Percentiles rank a stretch among this genome's conserved stretches.
These are phyloP conservation scores for Crossoptilon crossoptilon DNA, from an alignment of 2,797 vertebrate genomes.

Conservation along the genomic window DNA sequence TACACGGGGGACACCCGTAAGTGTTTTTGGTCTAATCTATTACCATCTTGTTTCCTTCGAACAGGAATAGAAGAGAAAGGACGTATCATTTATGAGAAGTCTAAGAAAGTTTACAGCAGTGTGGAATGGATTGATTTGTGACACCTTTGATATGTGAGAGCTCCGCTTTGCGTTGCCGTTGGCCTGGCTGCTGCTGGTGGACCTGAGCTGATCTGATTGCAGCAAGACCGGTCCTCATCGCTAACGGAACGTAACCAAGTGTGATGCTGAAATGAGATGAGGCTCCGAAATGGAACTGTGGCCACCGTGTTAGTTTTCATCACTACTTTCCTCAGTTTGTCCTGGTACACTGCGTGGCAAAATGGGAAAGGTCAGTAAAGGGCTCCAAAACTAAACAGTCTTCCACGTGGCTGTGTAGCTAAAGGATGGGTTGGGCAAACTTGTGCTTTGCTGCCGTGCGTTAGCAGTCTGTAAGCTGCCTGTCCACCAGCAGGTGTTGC, in stretches of 20 bases:
- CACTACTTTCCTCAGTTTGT: constrained; percentile 97
- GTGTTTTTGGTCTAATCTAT: constrained; percentile 17
- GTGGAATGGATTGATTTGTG: constrained; percentile 32
- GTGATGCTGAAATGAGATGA: constrained; percentile 99
- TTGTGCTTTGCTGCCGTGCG: background rate
- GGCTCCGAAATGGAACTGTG: constrained; percentile 99
- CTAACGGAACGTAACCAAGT: constrained; percentile 72
- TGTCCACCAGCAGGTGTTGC: background rate
- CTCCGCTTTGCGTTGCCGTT: background rate
- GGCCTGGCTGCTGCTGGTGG: constrained; percentile 38
- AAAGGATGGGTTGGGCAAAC: background rate
- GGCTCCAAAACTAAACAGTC: background rate
- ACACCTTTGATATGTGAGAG: constrained; percentile 59
- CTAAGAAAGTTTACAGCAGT: background rate
- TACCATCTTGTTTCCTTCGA: constrained; percentile 24
- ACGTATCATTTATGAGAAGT: background rate
- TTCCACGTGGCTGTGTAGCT: accelerated
- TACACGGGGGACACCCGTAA: background rate
- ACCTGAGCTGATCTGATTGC: constrained; percentile 49
- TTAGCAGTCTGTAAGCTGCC: background rate
- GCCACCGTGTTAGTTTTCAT: constrained; percentile 95
- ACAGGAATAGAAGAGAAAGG: constrained; percentile 57
- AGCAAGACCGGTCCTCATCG: constrained; percentile 23
- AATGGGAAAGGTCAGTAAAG: constrained; percentile 94
- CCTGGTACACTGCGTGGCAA: constrained; percentile 99